These are phyloP conservation scores for Potamilus streckersoni DNA, from an alignment of 1,140 invertebrate species.

Conservation along the genomic window DNA sequence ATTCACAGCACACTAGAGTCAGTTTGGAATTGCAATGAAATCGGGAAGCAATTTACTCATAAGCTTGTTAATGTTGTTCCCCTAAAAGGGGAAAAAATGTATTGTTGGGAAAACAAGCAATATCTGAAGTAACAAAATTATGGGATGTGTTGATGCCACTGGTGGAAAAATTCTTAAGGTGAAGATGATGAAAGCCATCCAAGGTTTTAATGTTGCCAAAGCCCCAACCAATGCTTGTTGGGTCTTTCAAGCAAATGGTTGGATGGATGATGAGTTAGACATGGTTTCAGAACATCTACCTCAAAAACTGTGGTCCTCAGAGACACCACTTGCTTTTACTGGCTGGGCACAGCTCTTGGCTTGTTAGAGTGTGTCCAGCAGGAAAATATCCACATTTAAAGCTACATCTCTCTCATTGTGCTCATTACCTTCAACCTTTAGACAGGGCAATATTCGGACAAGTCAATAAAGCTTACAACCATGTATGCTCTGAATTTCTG, in stretches of 20 bases:
- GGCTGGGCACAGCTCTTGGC: conserved; percentile 30
- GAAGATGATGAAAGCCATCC: conserved; percentile 14
- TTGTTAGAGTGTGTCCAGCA: conserved; percentile 29
- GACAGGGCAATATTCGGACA: conserved; percentile 36
- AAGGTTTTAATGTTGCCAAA: too few species aligned
- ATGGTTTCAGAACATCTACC: conserved; percentile 38
- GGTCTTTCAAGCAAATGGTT: conserved; percentile 6
- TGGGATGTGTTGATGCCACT: conserved; percentile 26
- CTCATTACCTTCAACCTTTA: conserved; percentile 28
- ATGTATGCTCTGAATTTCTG: conserved; percentile 33
- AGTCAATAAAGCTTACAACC: conserved; percentile 39
- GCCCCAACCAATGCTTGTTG: background rate
- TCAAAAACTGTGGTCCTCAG: conserved; percentile 29
- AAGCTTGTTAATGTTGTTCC: conserved; percentile 6
- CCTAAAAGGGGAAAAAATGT: conserved; percentile 8
- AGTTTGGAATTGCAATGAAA: conserved; percentile 33
- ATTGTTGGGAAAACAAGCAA: conserved; percentile 1
- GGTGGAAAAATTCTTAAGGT: conserved; percentile 18
- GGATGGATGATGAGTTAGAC: conserved; percentile 26
- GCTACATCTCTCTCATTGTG: conserved; percentile 31
- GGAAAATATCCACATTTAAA: conserved; percentile 27
- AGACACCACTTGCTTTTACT: conserved; percentile 40
- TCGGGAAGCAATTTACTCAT: conserved; percentile 6
- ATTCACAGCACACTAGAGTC: conserved; percentile 6
- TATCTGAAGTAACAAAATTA: conserved; percentile 13